phyloP scores from a whole-genome alignment of 2,113 vertebrate genomes.

The Guaruba guarouba region DNA sequence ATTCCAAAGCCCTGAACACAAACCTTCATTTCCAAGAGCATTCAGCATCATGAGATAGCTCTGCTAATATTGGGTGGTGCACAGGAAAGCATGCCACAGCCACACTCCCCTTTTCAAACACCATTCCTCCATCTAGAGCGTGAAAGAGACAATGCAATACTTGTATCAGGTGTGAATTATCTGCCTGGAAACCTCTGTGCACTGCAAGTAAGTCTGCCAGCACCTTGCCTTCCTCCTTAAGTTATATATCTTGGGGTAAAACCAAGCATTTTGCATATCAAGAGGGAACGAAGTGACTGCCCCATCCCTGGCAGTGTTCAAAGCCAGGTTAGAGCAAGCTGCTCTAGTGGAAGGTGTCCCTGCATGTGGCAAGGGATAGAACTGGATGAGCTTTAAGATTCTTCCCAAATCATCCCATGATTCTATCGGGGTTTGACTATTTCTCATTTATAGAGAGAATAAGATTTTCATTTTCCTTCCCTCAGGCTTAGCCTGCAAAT shows the following conservation, averaged over 20 bases:
- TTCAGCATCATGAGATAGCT: neutral
- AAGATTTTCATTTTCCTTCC: neutral
- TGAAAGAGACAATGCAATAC: neutral
- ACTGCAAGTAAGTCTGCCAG: neutral
- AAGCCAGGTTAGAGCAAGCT: neutral
- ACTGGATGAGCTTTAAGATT: neutral
- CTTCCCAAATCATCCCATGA: neutral
- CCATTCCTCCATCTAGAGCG: neutral
- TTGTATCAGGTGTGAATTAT: neutral
- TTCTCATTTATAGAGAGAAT: neutral
- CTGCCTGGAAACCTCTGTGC: neutral
- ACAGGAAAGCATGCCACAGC: neutral
- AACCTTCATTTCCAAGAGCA: neutral
- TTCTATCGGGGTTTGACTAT: neutral
- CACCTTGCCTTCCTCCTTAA: neutral
- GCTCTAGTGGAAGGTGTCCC: neutral
- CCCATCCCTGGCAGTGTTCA: neutral
- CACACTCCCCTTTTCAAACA: neutral
- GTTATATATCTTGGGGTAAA: neutral
- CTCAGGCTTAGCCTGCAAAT: neutral
- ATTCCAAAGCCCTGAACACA: neutral
- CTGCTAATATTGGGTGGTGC: neutral
- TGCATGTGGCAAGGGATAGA: neutral
- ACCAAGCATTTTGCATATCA: neutral
- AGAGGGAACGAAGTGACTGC: neutral